Evolutionary conservation across 2,113 vertebrate species (phyloP).

Genomic region (Capreolus pygargus): DNA sequence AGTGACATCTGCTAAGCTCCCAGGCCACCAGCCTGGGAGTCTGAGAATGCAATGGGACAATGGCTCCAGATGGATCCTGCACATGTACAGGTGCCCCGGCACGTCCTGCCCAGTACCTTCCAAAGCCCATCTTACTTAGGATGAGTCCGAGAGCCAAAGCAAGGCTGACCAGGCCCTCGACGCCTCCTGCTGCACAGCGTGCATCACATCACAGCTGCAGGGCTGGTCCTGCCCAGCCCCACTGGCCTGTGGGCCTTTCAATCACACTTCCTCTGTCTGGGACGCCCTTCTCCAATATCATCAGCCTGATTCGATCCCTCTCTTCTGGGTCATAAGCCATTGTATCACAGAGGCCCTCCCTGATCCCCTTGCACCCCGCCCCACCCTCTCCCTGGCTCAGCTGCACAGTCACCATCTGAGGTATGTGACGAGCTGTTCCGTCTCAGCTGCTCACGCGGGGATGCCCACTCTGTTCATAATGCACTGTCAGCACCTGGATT

Average conservation of each 20-base stretch:
- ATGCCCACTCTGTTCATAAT: background rate
- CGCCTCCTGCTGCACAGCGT: too few relatives aligned
- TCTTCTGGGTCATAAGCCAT: background rate
- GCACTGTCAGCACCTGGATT: background rate
- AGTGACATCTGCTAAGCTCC: background rate
- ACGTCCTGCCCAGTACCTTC: background rate
- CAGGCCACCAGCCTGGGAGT: background rate
- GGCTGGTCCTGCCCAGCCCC: background rate
- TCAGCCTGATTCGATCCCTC: background rate
- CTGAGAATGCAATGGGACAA: background rate
- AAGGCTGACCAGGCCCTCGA: background rate
- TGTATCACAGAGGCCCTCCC: background rate
- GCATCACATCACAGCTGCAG: background rate
- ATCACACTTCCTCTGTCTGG: background rate
- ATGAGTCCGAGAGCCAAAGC: background rate
- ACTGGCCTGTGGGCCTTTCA: background rate
- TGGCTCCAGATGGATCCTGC: background rate
- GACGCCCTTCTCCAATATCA: background rate
- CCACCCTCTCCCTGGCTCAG: background rate
- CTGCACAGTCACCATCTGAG: background rate
- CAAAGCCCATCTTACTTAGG: background rate
- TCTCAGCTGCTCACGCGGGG: background rate
- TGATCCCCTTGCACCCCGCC: background rate
- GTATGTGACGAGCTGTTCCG: fast-evolving
- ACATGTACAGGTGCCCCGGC: background rate